phyloP scores from a whole-genome alignment of 2,888 invertebrate species.

The Gryllus longicercus region DNA sequence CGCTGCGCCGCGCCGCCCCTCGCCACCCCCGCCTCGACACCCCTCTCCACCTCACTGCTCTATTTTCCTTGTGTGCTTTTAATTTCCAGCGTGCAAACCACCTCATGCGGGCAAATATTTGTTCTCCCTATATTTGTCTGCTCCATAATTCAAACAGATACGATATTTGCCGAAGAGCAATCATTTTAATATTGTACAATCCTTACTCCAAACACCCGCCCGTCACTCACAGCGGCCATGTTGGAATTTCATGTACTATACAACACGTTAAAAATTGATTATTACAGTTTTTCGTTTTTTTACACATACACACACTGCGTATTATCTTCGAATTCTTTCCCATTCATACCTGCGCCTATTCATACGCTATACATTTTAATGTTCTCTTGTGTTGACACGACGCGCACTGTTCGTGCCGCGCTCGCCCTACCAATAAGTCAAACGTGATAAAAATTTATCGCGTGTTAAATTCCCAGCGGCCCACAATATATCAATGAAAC shows the following conservation, averaged over 20 bases:
- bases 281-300: slow-evolving; percentile 18
- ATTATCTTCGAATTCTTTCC: slow-evolving; percentile 18
- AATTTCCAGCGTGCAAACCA: slow-evolving; percentile 64
- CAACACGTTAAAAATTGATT: slow-evolving; percentile 24
- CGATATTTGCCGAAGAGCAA: slow-evolving; percentile 63
- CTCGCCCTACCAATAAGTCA: slow-evolving; percentile 11
- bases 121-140: slow-evolving; percentile 61
- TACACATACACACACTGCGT: not conserved
- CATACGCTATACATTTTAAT: not conserved
- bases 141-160: slow-evolving; percentile 62
- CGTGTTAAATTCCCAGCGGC: slow-evolving; percentile 1
- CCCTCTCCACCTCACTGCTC: slow-evolving; percentile 50
- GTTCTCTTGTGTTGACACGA: slow-evolving; percentile 21
- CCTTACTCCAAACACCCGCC: slow-evolving; percentile 40
- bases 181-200: slow-evolving; percentile 58
- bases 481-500: slow-evolving; percentile 17
- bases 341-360: slow-evolving; percentile 19
- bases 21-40: slow-evolving; percentile 34
- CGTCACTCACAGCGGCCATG: slow-evolving; percentile 28
- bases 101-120: slow-evolving; percentile 58
- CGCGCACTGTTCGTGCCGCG: slow-evolving; percentile 19
- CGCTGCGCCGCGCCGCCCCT: not conserved
- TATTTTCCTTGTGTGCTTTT: slow-evolving; percentile 64
- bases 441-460: slow-evolving; percentile 17
- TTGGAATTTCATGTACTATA: slow-evolving; percentile 24